A percentile compares a stretch with the other conserved stretches of the same genome.
phyloP scores from a whole-genome alignment of 2,888 invertebrate genomes.

The Zhengitettix transpicula region DNA sequence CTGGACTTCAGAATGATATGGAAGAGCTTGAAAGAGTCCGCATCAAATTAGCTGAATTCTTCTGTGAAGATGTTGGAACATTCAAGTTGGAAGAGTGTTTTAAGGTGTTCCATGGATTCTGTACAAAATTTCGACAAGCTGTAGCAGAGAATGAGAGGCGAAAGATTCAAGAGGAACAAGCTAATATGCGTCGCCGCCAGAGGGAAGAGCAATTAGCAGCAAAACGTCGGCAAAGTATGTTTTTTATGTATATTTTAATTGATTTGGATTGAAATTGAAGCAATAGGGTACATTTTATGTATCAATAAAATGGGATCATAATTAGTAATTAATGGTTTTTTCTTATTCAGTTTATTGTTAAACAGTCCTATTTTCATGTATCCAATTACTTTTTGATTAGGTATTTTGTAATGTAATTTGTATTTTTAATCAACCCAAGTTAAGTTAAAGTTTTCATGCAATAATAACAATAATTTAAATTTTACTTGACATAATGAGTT shows the following conservation, averaged over 20 bases:
- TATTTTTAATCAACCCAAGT: no score
- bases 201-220: slow-evolving; percentile 53
- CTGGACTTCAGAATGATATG: slow-evolving; percentile 60
- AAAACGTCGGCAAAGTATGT: slow-evolving; percentile 40
- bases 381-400: no score
- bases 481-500: no score
- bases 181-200: slow-evolving; percentile 56
- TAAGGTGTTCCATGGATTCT: slow-evolving; percentile 75
- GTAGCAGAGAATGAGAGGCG: slow-evolving; percentile 72
- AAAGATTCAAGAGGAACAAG: slow-evolving; percentile 70
- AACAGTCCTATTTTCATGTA: no score
- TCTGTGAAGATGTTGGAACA: slow-evolving; percentile 78
- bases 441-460: no score
- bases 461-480: no score
- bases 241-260: not conserved
- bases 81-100: slow-evolving; percentile 93
- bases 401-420: no score
- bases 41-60: slow-evolving; percentile 71
- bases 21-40: slow-evolving; percentile 67
- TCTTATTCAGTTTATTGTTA: no score
- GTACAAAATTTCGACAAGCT: slow-evolving; percentile 69
- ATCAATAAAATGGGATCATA: no score
- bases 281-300: no score
- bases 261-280: not conserved
- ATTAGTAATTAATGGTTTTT: no score